phyloP scores from a whole-genome alignment of 2,797 vertebrate species.

The Orientallactaga sibirica region DNA sequence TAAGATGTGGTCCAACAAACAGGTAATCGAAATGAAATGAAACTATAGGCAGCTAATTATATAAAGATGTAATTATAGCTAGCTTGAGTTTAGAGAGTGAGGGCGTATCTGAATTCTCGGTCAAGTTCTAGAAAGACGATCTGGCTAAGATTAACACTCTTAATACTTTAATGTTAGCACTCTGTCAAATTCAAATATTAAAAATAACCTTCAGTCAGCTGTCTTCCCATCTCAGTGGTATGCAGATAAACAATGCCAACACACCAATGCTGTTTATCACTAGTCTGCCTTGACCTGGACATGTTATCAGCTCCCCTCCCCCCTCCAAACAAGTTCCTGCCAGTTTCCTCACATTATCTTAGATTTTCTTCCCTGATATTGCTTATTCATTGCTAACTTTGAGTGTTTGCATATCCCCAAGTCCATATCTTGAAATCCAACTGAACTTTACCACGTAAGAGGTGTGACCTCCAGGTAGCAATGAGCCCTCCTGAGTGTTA shows the following conservation, averaged over 20 bases:
- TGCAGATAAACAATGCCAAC: background rate
- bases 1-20: conserved; percentile 40
- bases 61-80: background rate
- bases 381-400: background rate
- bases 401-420: background rate
- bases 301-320: background rate
- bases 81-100: conserved; percentile 61
- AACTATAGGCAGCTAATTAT: conserved; percentile 31
- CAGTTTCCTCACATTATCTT: background rate
- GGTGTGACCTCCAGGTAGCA: background rate
- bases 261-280: background rate
- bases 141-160: conserved; percentile 21
- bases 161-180: conserved; percentile 42
- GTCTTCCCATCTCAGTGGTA: background rate
- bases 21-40: conserved; percentile 31
- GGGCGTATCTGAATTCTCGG: conserved; percentile 48
- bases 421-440: background rate
- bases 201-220: background rate
- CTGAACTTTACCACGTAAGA: background rate
- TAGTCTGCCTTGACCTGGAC: background rate
- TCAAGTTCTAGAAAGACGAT: background rate
- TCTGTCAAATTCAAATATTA: conserved; percentile 18
- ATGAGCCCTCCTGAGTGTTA: background rate
- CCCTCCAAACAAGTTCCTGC: background rate
- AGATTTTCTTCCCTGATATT: background rate